Evolutionary conservation across 2,797 vertebrate genomes (phyloP), one percentile per base, ranked within the genome.

Genomic region (Decapterus maruadsi): DNA sequence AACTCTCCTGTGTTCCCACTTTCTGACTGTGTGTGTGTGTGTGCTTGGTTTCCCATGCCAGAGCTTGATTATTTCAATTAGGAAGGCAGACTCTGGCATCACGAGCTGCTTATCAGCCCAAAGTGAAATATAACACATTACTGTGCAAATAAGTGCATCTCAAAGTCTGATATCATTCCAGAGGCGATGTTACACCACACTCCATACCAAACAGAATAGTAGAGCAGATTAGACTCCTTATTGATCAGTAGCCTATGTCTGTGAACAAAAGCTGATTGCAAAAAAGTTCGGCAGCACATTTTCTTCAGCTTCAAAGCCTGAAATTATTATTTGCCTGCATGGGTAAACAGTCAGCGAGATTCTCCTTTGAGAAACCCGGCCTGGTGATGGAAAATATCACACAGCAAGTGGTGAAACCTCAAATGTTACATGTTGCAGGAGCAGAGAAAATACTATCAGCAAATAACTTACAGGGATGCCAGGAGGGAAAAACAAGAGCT

Each of bases 201-300:
- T 50, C 55, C 17, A n/a, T 58, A 55, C 58, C 68, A 65, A 69
- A 78, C 38, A 68, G 36, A 74, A 65, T 31, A 43, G 16, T 0
- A 11, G 13, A 66, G 6, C 22, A 17, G 42, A 43, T 58, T 16
- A 17, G 42, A 58, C n/a, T 26, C 22, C 19, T 46, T 59, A 73
- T 59, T 43, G 62, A 79, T 77, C 46, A 43, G 14, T 3, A 1
- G 22, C n/a, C n/a, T n/a, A 26, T 26, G 29, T 6, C 29, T 63
- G 72, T 48, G 68, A 71, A 71, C 63, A 77, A 78, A 81, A 71
- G 45, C 57, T 67, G 67, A 55, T 51, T 51, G 46, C 1, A 26
- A 45, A 78, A 45, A 84, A 71, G 71, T 71, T 78, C 16, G 17
- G 17, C 40, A n/a, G 61, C 48, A 19, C 14, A 13, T 46, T 65